Conservation (phyloP, 64 coral and sea anemone species). For the Montipora foliosa region DNA sequence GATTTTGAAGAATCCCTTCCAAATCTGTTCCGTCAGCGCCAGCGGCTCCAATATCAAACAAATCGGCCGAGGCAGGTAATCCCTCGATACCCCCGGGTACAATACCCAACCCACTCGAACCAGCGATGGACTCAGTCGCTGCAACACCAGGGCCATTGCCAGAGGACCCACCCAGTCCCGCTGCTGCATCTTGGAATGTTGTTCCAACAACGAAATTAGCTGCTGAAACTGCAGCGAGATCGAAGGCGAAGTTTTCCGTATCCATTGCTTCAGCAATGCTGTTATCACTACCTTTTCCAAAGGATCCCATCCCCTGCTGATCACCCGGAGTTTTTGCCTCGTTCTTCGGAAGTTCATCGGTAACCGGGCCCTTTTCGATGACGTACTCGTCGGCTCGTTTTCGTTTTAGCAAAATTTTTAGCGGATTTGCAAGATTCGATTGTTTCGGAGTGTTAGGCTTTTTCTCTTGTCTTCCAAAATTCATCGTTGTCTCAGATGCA, state of each 20-base stretch:
- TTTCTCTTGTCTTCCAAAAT: slow-evolving; percentile 64
- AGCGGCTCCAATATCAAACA: slow-evolving; percentile 68
- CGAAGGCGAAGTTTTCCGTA: slow-evolving; percentile 20
- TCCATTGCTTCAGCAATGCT: neutral
- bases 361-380: slow-evolving; percentile 75
- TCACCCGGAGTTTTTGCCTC: neutral
- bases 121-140: slow-evolving; percentile 43
- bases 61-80: slow-evolving; percentile 40
- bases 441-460: slow-evolving; percentile 80
- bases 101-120: slow-evolving; percentile 35
- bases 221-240: neutral
- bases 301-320: neutral
- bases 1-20: slow-evolving; percentile 88
- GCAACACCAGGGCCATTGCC: slow-evolving; percentile 14
- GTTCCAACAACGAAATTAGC: slow-evolving; percentile 40
- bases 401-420: slow-evolving; percentile 80
- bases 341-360: slow-evolving; percentile 52
- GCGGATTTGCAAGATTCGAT: slow-evolving; percentile 68
- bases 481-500: neutral
- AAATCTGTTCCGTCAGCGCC: slow-evolving; percentile 54
- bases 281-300: slow-evolving; percentile 54
- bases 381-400: slow-evolving; percentile 94
- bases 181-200: slow-evolving; percentile 50
- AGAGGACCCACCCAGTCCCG: slow-evolving; percentile 16
- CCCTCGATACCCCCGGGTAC: slow-evolving; percentile 37